phyloP scores from a whole-genome alignment of 2,113 vertebrate genomes.

The Coreoperca whiteheadi region DNA sequence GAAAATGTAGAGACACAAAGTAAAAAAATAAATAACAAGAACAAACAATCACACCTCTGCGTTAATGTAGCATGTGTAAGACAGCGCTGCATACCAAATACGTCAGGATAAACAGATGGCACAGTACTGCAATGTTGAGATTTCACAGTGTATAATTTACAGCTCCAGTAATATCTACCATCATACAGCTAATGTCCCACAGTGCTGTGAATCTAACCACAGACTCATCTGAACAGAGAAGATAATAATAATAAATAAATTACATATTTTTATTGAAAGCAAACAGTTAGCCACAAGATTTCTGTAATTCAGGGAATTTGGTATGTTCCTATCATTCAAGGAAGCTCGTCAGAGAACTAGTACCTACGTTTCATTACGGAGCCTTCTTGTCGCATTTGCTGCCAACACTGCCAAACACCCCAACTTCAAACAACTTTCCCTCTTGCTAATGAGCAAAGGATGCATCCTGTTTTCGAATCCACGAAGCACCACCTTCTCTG shows the following conservation, averaged over 20 bases:
- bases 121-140: conserved; percentile 53
- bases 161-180: conserved; percentile 63
- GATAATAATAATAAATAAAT: conserved; percentile 7
- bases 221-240: conserved; percentile 23
- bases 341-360: conserved; percentile 53
- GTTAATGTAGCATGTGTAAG: conserved; percentile 36
- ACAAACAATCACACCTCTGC: conserved; percentile 34
- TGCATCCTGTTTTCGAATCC: conserved; percentile 65
- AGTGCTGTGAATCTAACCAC: conserved; percentile 32
- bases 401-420: conserved; percentile 61
- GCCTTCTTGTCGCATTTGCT: conserved; percentile 62
- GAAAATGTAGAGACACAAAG: not conserved
- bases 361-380: conserved; percentile 53
- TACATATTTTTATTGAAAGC: conserved; percentile 19
- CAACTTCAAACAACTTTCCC: conserved; percentile 75
- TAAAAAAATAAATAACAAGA: not conserved
- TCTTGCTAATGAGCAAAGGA: conserved; percentile 75
- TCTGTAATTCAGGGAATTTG: conserved; percentile 17
- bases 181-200: conserved; percentile 38
- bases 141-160: conserved; percentile 77
- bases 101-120: conserved; percentile 65
- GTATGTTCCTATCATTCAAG: conserved; percentile 35
- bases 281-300: conserved; percentile 46
- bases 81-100: conserved; percentile 49
- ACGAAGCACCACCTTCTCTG: conserved; percentile 58